A percentile compares a stretch with the other conserved stretches of the same genome.
These are phyloP conservation scores for Cyclina sinensis DNA, from an alignment of 1,140 invertebrate species.

Conservation along the genomic window DNA sequence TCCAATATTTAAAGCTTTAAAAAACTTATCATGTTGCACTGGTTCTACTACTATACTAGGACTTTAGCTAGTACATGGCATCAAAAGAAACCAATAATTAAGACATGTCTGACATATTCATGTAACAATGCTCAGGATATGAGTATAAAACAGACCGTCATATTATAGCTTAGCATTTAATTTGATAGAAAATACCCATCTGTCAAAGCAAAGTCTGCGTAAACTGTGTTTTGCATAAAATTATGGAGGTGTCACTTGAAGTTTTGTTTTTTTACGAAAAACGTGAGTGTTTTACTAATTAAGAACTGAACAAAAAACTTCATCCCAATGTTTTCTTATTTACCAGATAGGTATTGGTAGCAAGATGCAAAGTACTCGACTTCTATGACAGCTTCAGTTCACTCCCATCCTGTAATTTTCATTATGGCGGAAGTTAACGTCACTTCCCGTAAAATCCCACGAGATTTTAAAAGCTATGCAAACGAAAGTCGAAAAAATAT, in stretches of 20 bases:
- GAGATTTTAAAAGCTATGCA: conserved; percentile 44
- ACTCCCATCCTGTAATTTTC: conserved; percentile 67
- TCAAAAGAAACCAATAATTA: too few species aligned
- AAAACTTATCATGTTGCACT: too few species aligned
- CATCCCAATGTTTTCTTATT: background rate
- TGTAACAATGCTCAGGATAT: too few species aligned
- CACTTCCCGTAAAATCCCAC: conserved; percentile 62
- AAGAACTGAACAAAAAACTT: background rate
- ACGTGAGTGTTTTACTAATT: too few species aligned
- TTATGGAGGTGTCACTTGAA: background rate
- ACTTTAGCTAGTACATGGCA: too few species aligned
- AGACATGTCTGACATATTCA: too few species aligned
- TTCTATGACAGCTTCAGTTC: conserved; percentile 53
- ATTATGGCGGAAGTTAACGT: conserved; percentile 69
- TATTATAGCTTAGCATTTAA: too few species aligned
- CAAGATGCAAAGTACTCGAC: background rate
- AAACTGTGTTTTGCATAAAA: background rate
- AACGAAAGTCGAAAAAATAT: background rate
- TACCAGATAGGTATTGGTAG: background rate
- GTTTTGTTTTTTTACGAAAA: background rate
- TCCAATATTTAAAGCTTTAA: too few species aligned
- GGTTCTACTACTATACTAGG: too few species aligned
- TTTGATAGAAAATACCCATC: too few species aligned
- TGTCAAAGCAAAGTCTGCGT: too few species aligned
- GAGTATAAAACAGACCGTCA: too few species aligned